phyloP scores from a whole-genome alignment of 35 echinoderm and acorn worm genomes.

The Anneissia japonica region DNA sequence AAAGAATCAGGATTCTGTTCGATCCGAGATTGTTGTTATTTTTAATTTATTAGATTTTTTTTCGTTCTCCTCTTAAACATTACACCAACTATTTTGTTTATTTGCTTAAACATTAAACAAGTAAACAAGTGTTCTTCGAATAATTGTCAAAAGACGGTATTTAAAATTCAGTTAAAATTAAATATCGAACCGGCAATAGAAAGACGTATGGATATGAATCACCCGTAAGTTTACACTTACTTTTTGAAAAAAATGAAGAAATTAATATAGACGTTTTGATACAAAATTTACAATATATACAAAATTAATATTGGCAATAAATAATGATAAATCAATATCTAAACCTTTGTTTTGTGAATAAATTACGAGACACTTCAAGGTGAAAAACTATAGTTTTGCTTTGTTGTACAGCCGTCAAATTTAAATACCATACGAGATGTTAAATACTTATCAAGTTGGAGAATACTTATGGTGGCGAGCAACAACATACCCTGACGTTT shows the following conservation, averaged over 20 bases:
- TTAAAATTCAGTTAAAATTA: background rate
- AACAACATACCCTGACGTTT: background rate
- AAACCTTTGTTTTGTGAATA: background rate
- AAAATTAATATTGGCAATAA: background rate
- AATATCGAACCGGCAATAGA: background rate
- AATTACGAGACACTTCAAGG: background rate
- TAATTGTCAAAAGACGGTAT: background rate
- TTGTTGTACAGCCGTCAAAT: background rate
- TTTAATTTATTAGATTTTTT: background rate
- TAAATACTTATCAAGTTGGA: background rate
- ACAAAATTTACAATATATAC: background rate
- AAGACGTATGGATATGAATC: background rate
- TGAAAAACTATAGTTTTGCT: background rate
- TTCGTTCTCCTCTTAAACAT: background rate
- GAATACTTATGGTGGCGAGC: background rate
- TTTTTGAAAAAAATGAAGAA: background rate
- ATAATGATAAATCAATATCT: background rate
- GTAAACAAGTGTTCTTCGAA: background rate
- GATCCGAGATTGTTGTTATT: too few relatives aligned
- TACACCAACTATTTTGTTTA: background rate
- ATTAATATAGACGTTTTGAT: background rate
- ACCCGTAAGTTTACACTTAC: background rate
- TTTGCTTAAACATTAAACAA: background rate
- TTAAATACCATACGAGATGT: too few relatives aligned
- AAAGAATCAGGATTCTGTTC: background rate